Conservation (phyloP, 2,888 invertebrate species). For the Standfussiana lucernea region DNA sequence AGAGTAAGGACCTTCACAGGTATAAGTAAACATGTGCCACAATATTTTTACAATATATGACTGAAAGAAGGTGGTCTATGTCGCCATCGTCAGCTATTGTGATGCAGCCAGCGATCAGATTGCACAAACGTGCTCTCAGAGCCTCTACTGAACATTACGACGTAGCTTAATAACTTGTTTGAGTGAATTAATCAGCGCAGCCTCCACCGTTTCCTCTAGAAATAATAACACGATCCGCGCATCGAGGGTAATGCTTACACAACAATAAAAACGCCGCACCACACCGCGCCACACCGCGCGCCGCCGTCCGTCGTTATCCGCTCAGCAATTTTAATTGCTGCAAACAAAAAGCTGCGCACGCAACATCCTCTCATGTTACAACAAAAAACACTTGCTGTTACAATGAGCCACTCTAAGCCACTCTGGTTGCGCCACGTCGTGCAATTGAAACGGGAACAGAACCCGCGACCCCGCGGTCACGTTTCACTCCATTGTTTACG, state of each 20-base stretch:
- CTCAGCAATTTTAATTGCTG: constrained; percentile 65
- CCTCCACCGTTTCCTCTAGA: constrained; percentile 58
- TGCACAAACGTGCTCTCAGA: constrained; percentile 13
- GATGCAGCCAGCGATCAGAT: not conserved
- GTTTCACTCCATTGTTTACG: constrained; percentile 79
- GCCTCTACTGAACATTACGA: constrained; percentile 20
- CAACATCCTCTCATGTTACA: constrained; percentile 70
- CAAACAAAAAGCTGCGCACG: constrained; percentile 60
- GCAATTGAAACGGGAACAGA: constrained; percentile 71
- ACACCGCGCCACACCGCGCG: not conserved
- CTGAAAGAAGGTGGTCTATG: not conserved
- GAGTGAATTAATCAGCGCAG: constrained; percentile 50
- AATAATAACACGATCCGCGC: constrained; percentile 54
- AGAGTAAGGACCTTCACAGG: not conserved
- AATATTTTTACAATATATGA: not conserved
- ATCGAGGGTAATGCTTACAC: constrained; percentile 43
- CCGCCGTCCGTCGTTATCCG: constrained; percentile 39
- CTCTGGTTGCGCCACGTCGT: constrained; percentile 64
- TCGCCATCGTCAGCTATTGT: not conserved
- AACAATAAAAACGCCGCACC: constrained; percentile 56
- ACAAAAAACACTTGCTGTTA: constrained; percentile 60
- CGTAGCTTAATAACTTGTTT: constrained; percentile 49
- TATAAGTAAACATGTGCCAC: not conserved
- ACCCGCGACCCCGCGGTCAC: constrained; percentile 74
- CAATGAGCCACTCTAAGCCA: constrained; percentile 57